Evolutionary conservation across 1,140 invertebrate species (phyloP), one percentile per base, ranked within the genome.

Genomic region (Adoxophyes honmai): DNA sequence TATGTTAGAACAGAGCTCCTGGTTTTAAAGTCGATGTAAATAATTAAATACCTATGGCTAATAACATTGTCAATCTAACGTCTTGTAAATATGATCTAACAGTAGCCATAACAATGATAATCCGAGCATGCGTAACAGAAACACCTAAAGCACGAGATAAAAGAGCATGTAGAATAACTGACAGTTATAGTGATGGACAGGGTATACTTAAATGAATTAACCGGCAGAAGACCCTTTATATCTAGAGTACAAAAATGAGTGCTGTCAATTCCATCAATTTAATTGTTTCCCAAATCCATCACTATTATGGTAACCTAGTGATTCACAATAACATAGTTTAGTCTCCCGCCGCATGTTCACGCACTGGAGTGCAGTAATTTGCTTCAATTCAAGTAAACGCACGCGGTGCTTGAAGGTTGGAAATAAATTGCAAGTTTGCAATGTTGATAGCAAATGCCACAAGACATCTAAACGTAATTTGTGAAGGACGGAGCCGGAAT

Each of bases 381-480:
- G 42, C 42, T 48, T 48, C 16, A 28, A 21, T 18, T 21, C 42
- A n/a, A 10, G 42, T n/a, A 48, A 28, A 48, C 13, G 42, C 42
- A 48, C 42, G 42, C 28, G 21, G 18, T n/a, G 16, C 39, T 48
- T 21, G 18, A 18, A 48, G 7, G 11, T 21, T 48, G 16, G 16
- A 11, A n/a, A 21, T 48, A 21, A 48, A 48, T 10, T 14, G 21
- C 42, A 21, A 48, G 21, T 21, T 48, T 6, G 2, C 2, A 48
- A 48, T 48, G 42, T 21, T 21, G 18, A 59, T 68, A 62, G 68
- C 73, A 71, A 28, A 68, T 80, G 75, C 66, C 72, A 75, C 74
- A 75, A 71, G 68, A 75, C 59, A 66, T 61, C 34, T 35, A 55
- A 16, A 56, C 44, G 58, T 66, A 63, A 18, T 14, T 52, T 39